These are phyloP conservation scores for Pachycephala philippinensis DNA, from an alignment of 2,113 vertebrate genomes.

Conservation along the genomic window DNA sequence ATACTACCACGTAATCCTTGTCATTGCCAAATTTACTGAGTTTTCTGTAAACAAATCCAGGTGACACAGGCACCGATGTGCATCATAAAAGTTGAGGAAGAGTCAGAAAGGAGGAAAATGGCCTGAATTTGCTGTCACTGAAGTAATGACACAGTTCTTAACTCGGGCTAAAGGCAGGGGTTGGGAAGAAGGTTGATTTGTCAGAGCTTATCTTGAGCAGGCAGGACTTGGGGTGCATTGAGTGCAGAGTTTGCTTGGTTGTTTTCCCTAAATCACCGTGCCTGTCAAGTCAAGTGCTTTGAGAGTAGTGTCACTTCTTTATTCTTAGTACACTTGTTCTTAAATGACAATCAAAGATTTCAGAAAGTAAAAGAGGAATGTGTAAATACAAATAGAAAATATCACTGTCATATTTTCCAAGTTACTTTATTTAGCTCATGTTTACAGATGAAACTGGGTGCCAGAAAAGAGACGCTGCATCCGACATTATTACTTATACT, in stretches of 20 bases:
- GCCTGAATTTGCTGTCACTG: neutral
- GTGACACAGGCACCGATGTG: neutral
- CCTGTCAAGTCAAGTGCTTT: neutral
- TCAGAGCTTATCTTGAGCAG: neutral
- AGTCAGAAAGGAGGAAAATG: neutral
- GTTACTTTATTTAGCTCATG: slow-evolving; percentile 63
- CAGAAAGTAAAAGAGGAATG: neutral
- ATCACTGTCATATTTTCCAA: neutral
- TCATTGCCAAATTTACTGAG: neutral
- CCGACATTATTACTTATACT: neutral
- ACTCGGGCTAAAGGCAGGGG: neutral
- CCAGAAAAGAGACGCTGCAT: slow-evolving; percentile 12
- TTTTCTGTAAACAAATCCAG: neutral
- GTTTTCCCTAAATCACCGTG: neutral
- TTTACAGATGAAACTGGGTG: slow-evolving; percentile 15
- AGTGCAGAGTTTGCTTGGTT: neutral
- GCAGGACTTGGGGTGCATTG: neutral
- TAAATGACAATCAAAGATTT: neutral
- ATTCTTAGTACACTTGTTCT: neutral
- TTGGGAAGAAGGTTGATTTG: neutral
- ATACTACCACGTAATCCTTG: neutral
- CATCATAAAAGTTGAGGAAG: neutral
- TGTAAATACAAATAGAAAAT: neutral
- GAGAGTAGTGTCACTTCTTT: neutral
- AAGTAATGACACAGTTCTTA: neutral